Evolutionary conservation across 2,113 vertebrate genomes (phyloP).

Genomic region (Eudyptes chrysolophus): DNA sequence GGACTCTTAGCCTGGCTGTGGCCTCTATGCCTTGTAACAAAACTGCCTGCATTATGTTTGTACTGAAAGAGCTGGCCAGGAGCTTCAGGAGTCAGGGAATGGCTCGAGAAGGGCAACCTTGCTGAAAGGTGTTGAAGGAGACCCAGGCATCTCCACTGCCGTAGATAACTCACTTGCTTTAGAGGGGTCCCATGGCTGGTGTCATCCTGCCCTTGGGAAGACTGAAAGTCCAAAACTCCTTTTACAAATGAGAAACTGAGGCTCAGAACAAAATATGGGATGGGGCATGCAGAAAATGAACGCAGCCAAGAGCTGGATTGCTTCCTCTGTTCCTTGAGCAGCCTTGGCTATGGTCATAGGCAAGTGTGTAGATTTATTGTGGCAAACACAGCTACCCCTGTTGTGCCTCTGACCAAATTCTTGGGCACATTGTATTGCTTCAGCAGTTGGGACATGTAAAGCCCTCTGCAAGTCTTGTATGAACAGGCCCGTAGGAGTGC

Average conservation of each 20-base stretch:
- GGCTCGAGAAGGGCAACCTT: neutral
- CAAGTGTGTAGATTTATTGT: neutral
- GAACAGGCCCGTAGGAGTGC: slow-evolving; percentile 13
- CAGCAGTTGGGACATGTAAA: neutral
- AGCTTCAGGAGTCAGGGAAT: neutral
- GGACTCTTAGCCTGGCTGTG: neutral
- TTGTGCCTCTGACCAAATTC: slow-evolving; percentile 12
- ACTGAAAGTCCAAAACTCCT: neutral
- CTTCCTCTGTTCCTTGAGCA: neutral
- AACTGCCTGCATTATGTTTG: neutral
- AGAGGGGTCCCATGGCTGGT: neutral
- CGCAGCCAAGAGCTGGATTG: neutral
- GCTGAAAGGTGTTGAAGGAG: neutral
- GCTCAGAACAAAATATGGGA: neutral
- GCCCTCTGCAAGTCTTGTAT: slow-evolving; percentile 20
- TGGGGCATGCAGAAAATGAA: neutral
- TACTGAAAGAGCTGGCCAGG: neutral
- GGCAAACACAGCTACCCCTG: neutral
- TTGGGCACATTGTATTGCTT: neutral
- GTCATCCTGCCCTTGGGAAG: neutral
- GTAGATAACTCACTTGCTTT: neutral
- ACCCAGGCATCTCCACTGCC: rapidly evolving
- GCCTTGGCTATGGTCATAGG: rapidly evolving
- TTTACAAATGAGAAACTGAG: neutral
- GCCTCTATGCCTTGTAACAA: rapidly evolving